These are phyloP conservation scores for Oligia strigilis DNA, from an alignment of 2,888 invertebrate genomes.

Conservation along the genomic window DNA sequence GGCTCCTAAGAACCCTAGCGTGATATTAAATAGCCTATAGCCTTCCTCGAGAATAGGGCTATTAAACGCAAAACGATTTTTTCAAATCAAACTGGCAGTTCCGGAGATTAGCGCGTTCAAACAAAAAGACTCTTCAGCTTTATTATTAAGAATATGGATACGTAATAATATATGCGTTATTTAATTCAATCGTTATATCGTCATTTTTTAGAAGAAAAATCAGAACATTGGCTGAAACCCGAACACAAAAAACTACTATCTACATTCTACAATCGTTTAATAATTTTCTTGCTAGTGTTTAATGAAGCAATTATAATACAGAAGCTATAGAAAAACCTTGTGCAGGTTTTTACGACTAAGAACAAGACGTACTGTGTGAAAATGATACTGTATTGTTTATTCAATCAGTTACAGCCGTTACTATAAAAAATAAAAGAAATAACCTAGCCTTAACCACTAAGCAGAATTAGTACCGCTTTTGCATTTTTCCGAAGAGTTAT, in stretches of 20 bases:
- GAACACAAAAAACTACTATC: background rate
- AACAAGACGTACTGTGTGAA: slow-evolving; percentile 33
- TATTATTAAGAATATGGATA: background rate
- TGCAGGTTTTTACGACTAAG: slow-evolving; percentile 28
- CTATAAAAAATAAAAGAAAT: background rate
- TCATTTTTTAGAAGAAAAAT: background rate
- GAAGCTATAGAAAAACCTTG: slow-evolving; percentile 31
- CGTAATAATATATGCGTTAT: background rate
- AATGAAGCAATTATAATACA: slow-evolving; percentile 41
- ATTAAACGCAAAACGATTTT: too few relatives aligned
- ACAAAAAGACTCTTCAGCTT: too few relatives aligned
- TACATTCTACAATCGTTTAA: slow-evolving; percentile 10
- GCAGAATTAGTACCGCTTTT: background rate
- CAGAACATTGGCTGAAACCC: background rate
- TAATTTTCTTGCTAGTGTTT: slow-evolving; percentile 17
- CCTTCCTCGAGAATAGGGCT: too few relatives aligned
- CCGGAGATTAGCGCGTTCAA: too few relatives aligned
- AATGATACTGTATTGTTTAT: slow-evolving; percentile 53
- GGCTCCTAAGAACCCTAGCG: too few relatives aligned
- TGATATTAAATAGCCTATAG: too few relatives aligned
- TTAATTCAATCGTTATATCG: background rate
- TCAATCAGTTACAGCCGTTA: slow-evolving; percentile 1
- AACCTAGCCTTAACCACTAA: background rate
- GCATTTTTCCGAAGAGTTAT: too few relatives aligned
- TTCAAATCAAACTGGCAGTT: too few relatives aligned